Evolutionary conservation across 2,888 invertebrate species (phyloP).

Genomic region (Aproaerema taeniolella): DNA sequence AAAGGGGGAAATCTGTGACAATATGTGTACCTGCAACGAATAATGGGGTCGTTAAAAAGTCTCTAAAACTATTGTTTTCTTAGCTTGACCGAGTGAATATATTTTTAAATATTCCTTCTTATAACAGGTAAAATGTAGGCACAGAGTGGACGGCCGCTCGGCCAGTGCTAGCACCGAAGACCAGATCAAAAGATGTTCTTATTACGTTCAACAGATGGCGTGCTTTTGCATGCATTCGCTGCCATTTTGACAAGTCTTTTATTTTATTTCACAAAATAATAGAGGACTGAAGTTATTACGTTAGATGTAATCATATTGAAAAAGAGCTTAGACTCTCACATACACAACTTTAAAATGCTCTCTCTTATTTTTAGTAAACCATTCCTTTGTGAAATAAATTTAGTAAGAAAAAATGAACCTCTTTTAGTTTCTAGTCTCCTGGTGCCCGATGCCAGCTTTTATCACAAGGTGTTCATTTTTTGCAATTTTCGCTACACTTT

Average conservation of each 20-base stretch:
- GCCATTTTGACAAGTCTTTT: too few species aligned
- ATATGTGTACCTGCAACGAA: too few species aligned
- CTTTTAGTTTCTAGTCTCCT: slow-evolving; percentile 32
- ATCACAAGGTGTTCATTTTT: slow-evolving; percentile 42
- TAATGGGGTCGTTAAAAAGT: slow-evolving; percentile 4
- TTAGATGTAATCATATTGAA: too few species aligned
- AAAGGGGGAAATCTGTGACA: background rate
- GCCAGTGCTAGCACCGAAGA: slow-evolving; percentile 45
- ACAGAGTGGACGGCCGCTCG: slow-evolving; percentile 57
- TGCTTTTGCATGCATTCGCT: too few species aligned
- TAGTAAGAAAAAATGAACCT: too few species aligned
- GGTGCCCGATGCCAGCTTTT: slow-evolving; percentile 30
- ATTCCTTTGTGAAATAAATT: too few species aligned
- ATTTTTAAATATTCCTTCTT: slow-evolving; percentile 14
- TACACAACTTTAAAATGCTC: too few species aligned
- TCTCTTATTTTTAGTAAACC: too few species aligned
- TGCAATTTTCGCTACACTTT: slow-evolving; percentile 46
- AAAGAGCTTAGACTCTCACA: too few species aligned
- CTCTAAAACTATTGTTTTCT: slow-evolving; percentile 9
- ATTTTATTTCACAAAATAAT: too few species aligned
- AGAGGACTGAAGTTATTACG: background rate
- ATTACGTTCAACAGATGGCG: too few species aligned
- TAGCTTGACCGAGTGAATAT: slow-evolving; percentile 30
- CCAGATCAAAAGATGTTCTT: too few species aligned
- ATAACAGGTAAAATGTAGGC: slow-evolving; percentile 43